A percentile compares a stretch with the other conserved stretches of the same genome.
These are phyloP conservation scores for Eupsittula cactorum DNA, from an alignment of 2,113 vertebrate species.

Conservation along the genomic window DNA sequence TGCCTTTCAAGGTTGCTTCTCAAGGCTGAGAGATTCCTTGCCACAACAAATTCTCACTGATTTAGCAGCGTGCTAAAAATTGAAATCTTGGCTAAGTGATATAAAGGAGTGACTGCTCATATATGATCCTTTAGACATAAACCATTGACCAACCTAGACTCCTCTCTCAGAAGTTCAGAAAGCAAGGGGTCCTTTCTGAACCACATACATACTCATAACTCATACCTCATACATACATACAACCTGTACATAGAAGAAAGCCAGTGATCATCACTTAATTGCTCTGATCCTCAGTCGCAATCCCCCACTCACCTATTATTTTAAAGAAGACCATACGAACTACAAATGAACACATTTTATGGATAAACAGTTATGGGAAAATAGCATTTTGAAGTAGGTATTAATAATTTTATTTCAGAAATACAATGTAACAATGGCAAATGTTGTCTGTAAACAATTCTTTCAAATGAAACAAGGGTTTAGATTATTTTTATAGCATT, in stretches of 20 bases:
- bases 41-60: neutral
- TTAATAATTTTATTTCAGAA: neutral
- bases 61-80: neutral
- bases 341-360: neutral
- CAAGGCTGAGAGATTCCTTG: neutral
- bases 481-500: neutral
- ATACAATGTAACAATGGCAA: neutral
- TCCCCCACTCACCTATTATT: neutral
- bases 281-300: neutral
- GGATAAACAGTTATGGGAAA: neutral
- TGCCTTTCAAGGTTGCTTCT: neutral
- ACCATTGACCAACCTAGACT: neutral
- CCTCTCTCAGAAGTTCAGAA: neutral
- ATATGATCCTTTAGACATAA: neutral
- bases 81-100: neutral
- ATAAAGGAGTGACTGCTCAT: neutral
- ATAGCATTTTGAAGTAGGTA: neutral
- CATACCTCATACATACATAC: too few species aligned
- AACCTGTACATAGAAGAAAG: neutral
- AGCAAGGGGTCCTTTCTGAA: neutral
- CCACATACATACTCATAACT: too few species aligned
- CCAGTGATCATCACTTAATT: neutral
- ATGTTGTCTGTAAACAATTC: neutral
- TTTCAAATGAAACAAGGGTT: neutral
- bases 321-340: neutral